Percentiles rank a stretch among this genome's conserved stretches.
Evolutionary conservation across 2,888 invertebrate species (phyloP).

Genomic region (Parthenolecanium corni): DNA sequence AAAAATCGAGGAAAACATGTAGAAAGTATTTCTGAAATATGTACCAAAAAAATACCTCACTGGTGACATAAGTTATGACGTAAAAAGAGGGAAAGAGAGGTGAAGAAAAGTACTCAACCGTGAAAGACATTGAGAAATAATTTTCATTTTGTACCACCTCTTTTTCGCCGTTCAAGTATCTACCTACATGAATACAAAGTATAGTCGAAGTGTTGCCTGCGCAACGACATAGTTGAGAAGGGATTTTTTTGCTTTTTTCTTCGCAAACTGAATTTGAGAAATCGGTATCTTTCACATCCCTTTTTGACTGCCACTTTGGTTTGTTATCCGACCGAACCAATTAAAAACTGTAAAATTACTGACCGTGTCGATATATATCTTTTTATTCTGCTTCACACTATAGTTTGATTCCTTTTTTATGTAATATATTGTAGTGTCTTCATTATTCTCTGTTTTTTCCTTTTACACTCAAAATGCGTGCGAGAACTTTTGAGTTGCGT

Average conservation of each 20-base stretch:
- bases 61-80: not conserved
- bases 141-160: not conserved
- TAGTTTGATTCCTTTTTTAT: not conserved
- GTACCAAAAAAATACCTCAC: not conserved
- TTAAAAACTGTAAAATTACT: not conserved
- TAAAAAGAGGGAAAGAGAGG: no score
- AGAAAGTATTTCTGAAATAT: no score
- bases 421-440: not conserved
- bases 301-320: no score
- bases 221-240: no score
- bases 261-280: no score
- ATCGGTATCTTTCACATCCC: no score
- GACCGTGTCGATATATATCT: not conserved
- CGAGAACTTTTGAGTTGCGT: not conserved
- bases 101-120: not conserved
- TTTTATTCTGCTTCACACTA: not conserved
- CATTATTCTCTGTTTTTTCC: not conserved
- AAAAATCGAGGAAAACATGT: not conserved
- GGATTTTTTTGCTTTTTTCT: no score
- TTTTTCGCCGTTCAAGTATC: no score
- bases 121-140: not conserved
- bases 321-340: not conserved
- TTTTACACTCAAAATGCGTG: not conserved
- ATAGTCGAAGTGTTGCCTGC: no score
- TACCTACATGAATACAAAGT: no score